Conservation (phyloP, 2,113 vertebrate genomes). For the Heloderma charlesbogerti region DNA sequence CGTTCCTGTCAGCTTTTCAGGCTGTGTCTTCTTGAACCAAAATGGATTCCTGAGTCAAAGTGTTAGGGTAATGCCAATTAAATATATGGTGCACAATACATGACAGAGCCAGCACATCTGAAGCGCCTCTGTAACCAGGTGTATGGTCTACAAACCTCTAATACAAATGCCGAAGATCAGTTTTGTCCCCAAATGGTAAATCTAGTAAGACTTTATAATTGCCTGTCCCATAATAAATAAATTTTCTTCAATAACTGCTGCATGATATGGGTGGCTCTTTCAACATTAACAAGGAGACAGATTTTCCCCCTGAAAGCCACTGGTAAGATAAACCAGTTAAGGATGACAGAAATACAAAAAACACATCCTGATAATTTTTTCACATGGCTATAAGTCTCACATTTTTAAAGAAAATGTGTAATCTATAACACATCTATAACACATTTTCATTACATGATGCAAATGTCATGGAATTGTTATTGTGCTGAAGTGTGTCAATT, state of each 20-base stretch:
- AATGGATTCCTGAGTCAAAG: too few relatives aligned
- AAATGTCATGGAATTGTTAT: background rate
- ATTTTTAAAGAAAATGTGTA: background rate
- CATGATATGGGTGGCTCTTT: background rate
- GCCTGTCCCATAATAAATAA: background rate
- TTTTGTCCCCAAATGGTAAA: background rate
- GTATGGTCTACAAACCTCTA: background rate
- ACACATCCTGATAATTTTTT: background rate
- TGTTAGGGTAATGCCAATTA: too few relatives aligned
- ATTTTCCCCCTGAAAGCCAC: background rate
- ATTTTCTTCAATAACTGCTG: background rate
- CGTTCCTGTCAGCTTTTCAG: too few relatives aligned
- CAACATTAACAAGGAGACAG: background rate
- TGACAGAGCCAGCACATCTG: too few relatives aligned
- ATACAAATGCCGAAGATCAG: rapidly evolving
- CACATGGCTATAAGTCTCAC: background rate
- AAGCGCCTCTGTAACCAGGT: too few relatives aligned
- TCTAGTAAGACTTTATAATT: background rate
- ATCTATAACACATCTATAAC: background rate
- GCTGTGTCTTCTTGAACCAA: too few relatives aligned
- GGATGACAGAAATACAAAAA: background rate
- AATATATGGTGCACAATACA: too few relatives aligned
- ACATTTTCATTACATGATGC: background rate
- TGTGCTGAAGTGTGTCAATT: background rate
- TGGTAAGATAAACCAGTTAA: background rate